Conservation (phyloP, 2,113 vertebrate species). For the Colius striatus region DNA sequence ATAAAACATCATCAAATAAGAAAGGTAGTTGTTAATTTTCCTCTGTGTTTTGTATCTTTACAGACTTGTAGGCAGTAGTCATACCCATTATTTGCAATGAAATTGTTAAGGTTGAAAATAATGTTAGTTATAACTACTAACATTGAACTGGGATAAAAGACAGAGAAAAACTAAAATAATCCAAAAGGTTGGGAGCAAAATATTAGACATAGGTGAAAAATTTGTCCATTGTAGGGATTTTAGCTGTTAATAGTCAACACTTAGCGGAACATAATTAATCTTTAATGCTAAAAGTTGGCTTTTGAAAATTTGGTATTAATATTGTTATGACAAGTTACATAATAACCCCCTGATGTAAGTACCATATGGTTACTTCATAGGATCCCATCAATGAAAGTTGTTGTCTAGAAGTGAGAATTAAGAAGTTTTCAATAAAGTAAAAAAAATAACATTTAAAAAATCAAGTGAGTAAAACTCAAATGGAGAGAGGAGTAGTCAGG, state of each 20-base stretch:
- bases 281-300: not conserved
- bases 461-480: not conserved
- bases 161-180: not conserved
- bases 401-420: not conserved
- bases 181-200: not conserved
- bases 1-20: not conserved
- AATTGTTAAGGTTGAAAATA: not conserved
- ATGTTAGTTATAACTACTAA: not conserved
- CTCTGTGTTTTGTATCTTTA: not conserved
- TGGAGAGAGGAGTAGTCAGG: not conserved
- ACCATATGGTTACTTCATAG: not conserved
- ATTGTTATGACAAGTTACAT: not conserved
- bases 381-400: not conserved
- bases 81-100: not conserved
- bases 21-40: not conserved
- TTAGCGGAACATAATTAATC: not conserved
- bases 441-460: not conserved
- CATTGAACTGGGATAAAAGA: not conserved
- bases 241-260: not conserved
- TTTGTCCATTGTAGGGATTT: not conserved
- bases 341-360: not conserved
- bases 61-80: not conserved
- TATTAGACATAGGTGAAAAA: not conserved
- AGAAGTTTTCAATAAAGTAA: not conserved
- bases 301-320: not conserved